Conservation (phyloP, 2,797 vertebrate genomes). For the Scolopax bukidnonensis region DNA sequence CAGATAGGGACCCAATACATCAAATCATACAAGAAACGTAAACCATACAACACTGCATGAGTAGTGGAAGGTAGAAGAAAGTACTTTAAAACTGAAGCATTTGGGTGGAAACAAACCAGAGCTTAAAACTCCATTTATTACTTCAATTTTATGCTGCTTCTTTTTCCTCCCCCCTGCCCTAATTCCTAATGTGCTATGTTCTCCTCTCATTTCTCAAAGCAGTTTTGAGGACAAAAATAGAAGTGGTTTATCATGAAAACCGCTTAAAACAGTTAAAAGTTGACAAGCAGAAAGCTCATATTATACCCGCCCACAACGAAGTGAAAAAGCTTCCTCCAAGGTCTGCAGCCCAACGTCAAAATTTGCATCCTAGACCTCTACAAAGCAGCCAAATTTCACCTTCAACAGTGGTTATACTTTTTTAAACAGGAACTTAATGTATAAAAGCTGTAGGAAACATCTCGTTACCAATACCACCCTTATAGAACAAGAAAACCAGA, state of each 20-base stretch:
- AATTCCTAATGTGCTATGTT: fast-evolving
- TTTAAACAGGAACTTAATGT: neutral
- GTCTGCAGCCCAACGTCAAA: neutral
- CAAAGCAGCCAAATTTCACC: neutral
- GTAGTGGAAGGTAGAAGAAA: neutral
- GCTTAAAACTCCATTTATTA: neutral
- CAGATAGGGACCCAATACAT: fast-evolving
- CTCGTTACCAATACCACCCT: neutral
- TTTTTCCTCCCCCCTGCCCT: neutral
- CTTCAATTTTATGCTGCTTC: neutral
- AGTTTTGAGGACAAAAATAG: neutral
- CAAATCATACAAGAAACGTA: neutral
- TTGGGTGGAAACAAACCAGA: neutral
- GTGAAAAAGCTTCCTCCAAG: neutral
- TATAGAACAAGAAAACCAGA: neutral
- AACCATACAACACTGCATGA: fast-evolving
- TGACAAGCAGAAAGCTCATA: neutral
- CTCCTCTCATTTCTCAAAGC: neutral
- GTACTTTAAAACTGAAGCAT: neutral
- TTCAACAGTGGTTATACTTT: fast-evolving
- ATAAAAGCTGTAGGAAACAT: neutral
- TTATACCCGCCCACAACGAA: neutral
- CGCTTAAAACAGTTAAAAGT: no score
- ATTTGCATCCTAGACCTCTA: neutral
- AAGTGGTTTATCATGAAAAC: neutral